Percentiles rank a stretch among this genome's conserved stretches.
phyloP scores from a whole-genome alignment of 2,888 invertebrate species.

The Ophion slaviceki region DNA sequence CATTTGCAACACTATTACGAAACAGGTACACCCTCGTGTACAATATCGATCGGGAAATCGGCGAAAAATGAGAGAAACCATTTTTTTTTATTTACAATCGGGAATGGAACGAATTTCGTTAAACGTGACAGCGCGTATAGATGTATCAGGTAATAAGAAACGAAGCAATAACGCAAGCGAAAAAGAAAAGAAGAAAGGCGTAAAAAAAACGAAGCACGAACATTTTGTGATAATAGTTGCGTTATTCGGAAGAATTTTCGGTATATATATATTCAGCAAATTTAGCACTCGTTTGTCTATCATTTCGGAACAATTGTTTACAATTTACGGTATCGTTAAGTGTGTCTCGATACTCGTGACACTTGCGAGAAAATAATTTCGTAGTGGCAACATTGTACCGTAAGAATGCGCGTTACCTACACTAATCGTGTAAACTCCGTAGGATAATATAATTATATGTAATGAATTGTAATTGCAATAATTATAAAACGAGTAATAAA shows the following conservation, averaged over 20 bases:
- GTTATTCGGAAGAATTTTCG: constrained; percentile 19
- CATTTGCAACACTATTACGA: constrained; percentile 68
- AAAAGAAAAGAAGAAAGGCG: constrained; percentile 13
- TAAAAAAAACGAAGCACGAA: constrained; percentile 33
- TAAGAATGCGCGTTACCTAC: constrained; percentile 64
- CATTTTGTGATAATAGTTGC: constrained; percentile 57
- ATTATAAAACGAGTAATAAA: constrained; percentile 75
- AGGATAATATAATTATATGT: constrained; percentile 66
- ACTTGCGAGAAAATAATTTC: constrained; percentile 21
- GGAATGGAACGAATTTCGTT: constrained; percentile 49
- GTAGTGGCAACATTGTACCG: constrained; percentile 47
- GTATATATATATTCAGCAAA: background rate
- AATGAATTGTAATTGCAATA: constrained; percentile 76
- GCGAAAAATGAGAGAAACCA: constrained; percentile 9
- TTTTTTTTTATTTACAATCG: constrained; percentile 16
- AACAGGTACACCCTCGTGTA: constrained; percentile 59
- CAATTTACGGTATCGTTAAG: constrained; percentile 35
- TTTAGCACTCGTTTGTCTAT: background rate
- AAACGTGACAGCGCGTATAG: constrained; percentile 26
- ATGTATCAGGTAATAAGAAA: constrained; percentile 21
- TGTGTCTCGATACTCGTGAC: constrained; percentile 48
- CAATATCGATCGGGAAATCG: constrained; percentile 51
- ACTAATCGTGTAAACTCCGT: constrained; percentile 62
- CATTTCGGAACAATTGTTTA: constrained; percentile 21
- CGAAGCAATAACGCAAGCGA: constrained; percentile 52